Conservation (phyloP, 2,797 vertebrate genomes). For the Nannoperca australis region DNA sequence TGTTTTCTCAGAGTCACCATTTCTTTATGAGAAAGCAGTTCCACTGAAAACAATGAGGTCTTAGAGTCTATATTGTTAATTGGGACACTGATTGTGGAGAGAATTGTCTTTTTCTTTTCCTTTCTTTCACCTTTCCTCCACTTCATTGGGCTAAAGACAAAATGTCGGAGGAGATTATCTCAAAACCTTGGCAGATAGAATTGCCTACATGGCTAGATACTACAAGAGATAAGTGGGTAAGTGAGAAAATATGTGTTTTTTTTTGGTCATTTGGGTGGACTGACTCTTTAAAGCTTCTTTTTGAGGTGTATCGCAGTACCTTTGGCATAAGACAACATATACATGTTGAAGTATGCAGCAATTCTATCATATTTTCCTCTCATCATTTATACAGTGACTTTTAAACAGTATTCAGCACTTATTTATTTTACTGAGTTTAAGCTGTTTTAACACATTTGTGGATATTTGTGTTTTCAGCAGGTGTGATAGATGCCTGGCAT, state of each 20-base stretch:
- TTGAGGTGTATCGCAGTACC: no score
- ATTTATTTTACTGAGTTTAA: no score
- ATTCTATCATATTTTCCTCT: neutral
- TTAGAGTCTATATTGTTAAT: neutral
- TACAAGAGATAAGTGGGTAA: neutral
- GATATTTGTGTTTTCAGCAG: conserved; percentile 31
- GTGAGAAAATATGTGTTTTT: neutral
- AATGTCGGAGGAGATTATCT: neutral
- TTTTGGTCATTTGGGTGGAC: neutral
- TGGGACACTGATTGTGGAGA: neutral
- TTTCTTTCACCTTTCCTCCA: neutral
- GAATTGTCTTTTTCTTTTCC: neutral
- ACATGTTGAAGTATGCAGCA: no score
- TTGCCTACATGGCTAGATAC: neutral
- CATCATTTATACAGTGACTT: neutral
- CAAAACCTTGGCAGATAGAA: neutral
- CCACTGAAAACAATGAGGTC: neutral
- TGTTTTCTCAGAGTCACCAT: neutral
- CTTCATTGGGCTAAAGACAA: neutral
- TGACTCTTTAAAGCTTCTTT: neutral
- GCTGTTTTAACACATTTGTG: neutral
- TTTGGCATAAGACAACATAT: neutral
- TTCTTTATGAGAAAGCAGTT: neutral
- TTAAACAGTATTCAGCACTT: neutral
- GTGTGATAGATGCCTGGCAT: conserved; percentile 31